Evolutionary conservation across 2,113 vertebrate genomes (phyloP).

Genomic region (Deroptyus accipitrinus): DNA sequence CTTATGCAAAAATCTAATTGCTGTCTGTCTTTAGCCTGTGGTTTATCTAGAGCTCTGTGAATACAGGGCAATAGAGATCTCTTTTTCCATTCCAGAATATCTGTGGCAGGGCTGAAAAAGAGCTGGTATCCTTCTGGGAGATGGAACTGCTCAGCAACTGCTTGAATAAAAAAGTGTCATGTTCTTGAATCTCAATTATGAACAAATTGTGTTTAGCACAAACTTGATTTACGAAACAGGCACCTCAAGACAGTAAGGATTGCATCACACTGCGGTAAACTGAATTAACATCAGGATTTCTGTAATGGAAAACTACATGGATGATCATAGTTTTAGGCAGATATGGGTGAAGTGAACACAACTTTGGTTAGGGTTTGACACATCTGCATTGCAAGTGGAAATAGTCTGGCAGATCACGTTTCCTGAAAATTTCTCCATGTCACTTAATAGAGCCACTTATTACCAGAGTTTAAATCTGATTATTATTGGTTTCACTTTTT

Average conservation of each 20-base stretch:
- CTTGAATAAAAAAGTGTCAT: background rate
- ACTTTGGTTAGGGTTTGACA: background rate
- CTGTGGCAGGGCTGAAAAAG: background rate
- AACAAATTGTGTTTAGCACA: background rate
- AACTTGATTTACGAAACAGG: background rate
- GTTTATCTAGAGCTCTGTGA: background rate
- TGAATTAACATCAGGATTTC: background rate
- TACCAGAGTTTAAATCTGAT: background rate
- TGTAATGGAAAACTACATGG: background rate
- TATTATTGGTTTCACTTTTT: background rate
- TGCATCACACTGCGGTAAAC: background rate
- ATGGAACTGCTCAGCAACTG: background rate
- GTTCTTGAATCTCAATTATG: background rate
- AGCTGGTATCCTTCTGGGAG: background rate
- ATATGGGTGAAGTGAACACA: background rate
- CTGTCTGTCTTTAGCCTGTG: background rate
- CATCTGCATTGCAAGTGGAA: background rate
- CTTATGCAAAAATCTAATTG: background rate
- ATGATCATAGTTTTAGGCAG: background rate
- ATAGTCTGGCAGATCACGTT: background rate
- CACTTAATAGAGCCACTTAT: background rate
- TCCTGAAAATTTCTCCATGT: background rate
- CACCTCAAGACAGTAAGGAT: background rate
- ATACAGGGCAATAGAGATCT: background rate
- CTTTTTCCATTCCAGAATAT: background rate